These are phyloP conservation scores for Crotophaga sulcirostris DNA, from an alignment of 2,113 vertebrate species.

Conservation along the genomic window DNA sequence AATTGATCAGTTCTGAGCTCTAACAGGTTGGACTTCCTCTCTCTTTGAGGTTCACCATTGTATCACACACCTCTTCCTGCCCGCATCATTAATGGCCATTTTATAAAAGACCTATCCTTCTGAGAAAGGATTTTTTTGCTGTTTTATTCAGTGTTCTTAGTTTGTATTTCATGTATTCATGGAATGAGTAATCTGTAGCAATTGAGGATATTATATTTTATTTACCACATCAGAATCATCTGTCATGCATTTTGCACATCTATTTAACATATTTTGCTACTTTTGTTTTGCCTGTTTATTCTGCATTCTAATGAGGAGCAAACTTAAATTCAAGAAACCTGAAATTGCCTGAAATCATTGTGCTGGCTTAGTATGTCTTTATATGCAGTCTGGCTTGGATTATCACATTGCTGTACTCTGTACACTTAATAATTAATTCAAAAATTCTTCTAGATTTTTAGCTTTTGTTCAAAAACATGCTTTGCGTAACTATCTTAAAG, in stretches of 20 bases:
- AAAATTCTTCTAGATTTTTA: background rate
- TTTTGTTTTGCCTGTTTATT: background rate
- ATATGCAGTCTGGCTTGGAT: background rate
- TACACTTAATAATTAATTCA: background rate
- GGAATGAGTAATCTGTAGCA: background rate
- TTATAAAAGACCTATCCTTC: background rate
- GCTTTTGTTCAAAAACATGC: background rate
- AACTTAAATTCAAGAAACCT: background rate
- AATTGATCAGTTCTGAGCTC: accelerated
- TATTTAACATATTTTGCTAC: conserved; percentile 9
- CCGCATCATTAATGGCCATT: accelerated
- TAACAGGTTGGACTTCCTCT: accelerated
- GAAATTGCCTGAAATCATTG: background rate
- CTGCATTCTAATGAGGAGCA: background rate
- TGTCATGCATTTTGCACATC: background rate
- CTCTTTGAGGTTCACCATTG: background rate
- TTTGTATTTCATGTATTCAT: conserved; percentile 4
- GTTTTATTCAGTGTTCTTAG: background rate
- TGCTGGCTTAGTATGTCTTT: background rate
- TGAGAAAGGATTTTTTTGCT: background rate
- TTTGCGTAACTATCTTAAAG: background rate
- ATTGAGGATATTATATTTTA: conserved; percentile 13
- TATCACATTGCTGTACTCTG: background rate
- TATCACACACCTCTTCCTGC: background rate
- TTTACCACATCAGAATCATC: background rate